phyloP scores from a whole-genome alignment of 2,888 invertebrate species.

The Keiferia lycopersicella region DNA sequence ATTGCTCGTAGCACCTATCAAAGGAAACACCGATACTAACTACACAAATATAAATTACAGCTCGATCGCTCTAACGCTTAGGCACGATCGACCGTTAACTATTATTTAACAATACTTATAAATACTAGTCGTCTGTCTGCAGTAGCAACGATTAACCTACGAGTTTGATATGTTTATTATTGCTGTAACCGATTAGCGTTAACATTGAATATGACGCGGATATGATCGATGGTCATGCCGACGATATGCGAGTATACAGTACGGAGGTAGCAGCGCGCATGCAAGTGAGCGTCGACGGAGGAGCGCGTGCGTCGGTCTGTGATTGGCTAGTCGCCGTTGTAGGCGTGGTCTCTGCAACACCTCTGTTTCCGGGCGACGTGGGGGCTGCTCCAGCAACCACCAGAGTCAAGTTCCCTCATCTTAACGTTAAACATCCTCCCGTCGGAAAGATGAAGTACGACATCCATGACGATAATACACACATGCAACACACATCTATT shows the following conservation, averaged over 20 bases:
- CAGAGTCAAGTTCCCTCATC: conserved; percentile 79
- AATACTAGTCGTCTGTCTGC: conserved; percentile 58
- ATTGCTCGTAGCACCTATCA: conserved; percentile 19
- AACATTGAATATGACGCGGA: conserved; percentile 42
- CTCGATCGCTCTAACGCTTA: conserved; percentile 39
- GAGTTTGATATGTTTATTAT: conserved; percentile 73
- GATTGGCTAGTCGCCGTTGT: background rate
- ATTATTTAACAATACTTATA: conserved; percentile 51
- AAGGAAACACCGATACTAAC: conserved; percentile 30
- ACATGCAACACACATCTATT: conserved; percentile 80
- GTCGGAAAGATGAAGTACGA: conserved; percentile 77
- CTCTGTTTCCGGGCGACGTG: conserved; percentile 63
- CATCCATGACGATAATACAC: conserved; percentile 73
- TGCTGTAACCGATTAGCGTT: conserved; percentile 53
- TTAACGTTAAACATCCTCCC: conserved; percentile 74
- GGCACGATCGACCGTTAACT: conserved; percentile 50
- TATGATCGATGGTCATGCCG: conserved; percentile 58
- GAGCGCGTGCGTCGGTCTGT: conserved; percentile 14
- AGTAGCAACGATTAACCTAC: conserved; percentile 55
- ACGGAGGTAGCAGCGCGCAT: conserved; percentile 50
- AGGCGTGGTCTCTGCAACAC: conserved; percentile 69
- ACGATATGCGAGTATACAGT: conserved; percentile 53
- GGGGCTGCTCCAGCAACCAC: conserved; percentile 67
- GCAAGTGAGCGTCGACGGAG: conserved; percentile 38
- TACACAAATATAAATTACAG: conserved; percentile 31